Conservation (phyloP, 2,888 invertebrate species). For the Rotaria sp. region DNA sequence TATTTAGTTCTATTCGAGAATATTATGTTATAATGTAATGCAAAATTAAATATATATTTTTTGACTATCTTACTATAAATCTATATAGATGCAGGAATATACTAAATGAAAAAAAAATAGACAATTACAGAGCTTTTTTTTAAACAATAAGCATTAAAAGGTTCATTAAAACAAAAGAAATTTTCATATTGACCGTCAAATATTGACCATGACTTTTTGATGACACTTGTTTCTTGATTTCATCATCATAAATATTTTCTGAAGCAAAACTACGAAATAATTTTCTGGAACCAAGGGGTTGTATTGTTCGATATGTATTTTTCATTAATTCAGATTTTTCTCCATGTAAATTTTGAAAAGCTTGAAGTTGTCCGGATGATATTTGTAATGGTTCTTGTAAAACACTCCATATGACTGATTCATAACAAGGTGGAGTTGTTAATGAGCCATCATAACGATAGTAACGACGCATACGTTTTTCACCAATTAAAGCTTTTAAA, state of each 20-base stretch:
- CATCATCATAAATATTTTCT: background rate
- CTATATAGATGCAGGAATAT: too few species aligned
- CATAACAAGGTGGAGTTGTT: background rate
- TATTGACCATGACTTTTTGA: background rate
- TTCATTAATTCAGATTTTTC: background rate
- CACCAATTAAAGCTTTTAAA: background rate
- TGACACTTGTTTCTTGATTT: background rate
- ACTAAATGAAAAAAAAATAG: too few species aligned
- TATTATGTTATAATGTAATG: too few species aligned
- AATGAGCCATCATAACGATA: conserved; percentile 22
- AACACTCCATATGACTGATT: background rate
- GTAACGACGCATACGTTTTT: background rate
- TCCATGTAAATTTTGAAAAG: background rate
- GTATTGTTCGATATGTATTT: background rate
- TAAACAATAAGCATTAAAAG: too few species aligned
- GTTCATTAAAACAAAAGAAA: too few species aligned
- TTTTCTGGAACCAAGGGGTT: background rate
- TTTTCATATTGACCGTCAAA: background rate
- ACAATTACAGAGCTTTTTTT: too few species aligned
- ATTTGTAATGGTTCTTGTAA: background rate
- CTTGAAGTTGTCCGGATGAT: background rate
- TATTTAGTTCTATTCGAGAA: too few species aligned
- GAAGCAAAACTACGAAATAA: background rate
- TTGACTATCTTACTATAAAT: too few species aligned
- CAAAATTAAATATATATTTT: too few species aligned